Base-by-base conservation (phyloP, 2,113 vertebrate species). In the Charina bottae region DNA sequence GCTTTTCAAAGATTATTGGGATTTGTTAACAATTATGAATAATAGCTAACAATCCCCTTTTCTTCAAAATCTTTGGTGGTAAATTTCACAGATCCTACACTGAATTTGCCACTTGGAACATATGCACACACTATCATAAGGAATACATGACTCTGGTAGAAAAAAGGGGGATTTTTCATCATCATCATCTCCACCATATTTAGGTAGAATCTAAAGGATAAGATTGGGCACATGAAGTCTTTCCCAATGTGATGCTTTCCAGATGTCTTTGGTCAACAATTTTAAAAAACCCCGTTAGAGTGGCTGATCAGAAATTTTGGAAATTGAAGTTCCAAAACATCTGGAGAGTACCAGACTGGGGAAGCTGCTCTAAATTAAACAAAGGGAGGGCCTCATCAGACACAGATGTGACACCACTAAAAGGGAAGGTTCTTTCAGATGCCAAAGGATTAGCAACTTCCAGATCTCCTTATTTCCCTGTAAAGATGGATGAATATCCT, bases 1-100 rank as follows among this genome's bases (percentile, higher is more conserved):
- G 26, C 17, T 85, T 85, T 90, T 85, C 83, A 85, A 85, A 59
- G 90, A 62, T 87, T 87, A 91, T 56, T 46, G 72, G 60, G 84
- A 91, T 87, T 87, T 86, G n/a, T 91, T 42, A 68, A 26, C 59
- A 60, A 87, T 58, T 87, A 87, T 42, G 49, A 56, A 91, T 56
- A 87, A 56, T 33, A 56, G 85, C 56, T 87, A 84, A 42, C 53
- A 87, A 72, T 46, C 60, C 13, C 28, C 62, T 68, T 91, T 91
- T 64, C n/a, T 21, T 8, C 62, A 62, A 90, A 85, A 62, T 59
- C 42, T 12, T 33, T 85, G 23, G 24, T 15, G 56, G 49, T 26
- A 87, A 87, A 56, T 91, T 21, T 54, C 10, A 10, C 33, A 46
- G 42, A 72, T 72, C 24, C 33, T 23, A 42, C 46, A 68, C 28